Conservation (phyloP, 2,888 invertebrate genomes). For the Operophtera brumata region DNA sequence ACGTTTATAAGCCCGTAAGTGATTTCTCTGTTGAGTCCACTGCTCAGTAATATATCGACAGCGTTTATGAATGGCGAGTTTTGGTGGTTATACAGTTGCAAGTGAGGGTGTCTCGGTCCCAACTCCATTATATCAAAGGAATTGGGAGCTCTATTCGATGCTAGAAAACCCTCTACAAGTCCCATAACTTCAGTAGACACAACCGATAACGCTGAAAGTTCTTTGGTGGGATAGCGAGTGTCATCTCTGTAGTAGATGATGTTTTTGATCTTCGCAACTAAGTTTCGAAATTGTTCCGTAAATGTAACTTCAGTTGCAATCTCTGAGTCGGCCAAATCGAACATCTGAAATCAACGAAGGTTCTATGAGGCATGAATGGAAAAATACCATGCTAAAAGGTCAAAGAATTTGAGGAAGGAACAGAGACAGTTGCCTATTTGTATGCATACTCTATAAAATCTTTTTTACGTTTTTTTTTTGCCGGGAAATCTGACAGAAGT, state of each 20-base stretch:
- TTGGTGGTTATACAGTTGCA: constrained; percentile 73
- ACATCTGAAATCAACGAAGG: constrained; percentile 80
- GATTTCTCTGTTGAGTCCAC: constrained; percentile 74
- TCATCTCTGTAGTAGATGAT: constrained; percentile 71
- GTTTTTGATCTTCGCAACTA: constrained; percentile 75
- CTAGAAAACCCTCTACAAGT: constrained; percentile 81
- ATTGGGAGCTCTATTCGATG: constrained; percentile 71
- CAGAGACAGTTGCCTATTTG: too few species aligned
- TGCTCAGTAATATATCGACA: constrained; percentile 72
- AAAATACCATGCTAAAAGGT: not conserved
- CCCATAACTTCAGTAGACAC: constrained; percentile 82
- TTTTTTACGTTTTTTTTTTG: not conserved
- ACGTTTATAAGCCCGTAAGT: constrained; percentile 76
- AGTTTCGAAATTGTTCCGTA: constrained; percentile 82
- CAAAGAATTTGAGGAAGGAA: not conserved
- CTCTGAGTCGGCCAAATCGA: constrained; percentile 83
- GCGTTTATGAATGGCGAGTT: constrained; percentile 76
- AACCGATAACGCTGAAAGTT: constrained; percentile 79
- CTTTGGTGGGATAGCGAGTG: constrained; percentile 72
- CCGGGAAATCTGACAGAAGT: not conserved
- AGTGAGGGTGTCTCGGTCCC: constrained; percentile 67
- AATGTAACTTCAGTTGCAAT: constrained; percentile 85
- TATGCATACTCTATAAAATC: not conserved
- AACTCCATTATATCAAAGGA: constrained; percentile 74
- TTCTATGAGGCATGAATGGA: not conserved